These are phyloP conservation scores for Chionis minor DNA, from an alignment of 2,113 vertebrate genomes.

Conservation along the genomic window DNA sequence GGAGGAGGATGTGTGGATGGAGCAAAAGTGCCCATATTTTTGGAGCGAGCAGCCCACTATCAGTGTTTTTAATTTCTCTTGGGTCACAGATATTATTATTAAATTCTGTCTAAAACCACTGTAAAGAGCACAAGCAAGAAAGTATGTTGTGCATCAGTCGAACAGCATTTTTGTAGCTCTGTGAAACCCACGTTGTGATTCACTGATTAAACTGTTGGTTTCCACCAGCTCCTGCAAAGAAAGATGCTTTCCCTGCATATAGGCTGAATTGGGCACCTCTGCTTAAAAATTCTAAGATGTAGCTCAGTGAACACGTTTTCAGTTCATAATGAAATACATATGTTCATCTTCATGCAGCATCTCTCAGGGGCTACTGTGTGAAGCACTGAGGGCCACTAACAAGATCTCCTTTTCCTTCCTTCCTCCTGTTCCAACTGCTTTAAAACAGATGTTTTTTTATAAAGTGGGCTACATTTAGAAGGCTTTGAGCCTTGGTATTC, in stretches of 20 bases:
- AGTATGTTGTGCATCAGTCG: background rate
- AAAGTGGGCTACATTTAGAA: background rate
- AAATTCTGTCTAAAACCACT: background rate
- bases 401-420: background rate
- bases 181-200: background rate
- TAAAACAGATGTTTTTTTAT: background rate
- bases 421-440: background rate
- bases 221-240: background rate
- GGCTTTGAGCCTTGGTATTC: background rate
- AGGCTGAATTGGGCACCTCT: background rate
- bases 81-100: background rate
- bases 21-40: background rate
- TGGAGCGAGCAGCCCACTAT: background rate
- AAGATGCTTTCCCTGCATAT: background rate
- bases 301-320: background rate
- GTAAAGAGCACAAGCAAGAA: background rate
- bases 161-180: background rate
- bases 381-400: background rate
- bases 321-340: background rate
- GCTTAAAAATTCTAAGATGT: background rate
- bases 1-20: background rate
- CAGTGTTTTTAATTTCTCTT: background rate
- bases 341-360: constrained; percentile 12
- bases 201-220: background rate
- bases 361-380: background rate